Evolutionary conservation across 1,140 invertebrate genomes (phyloP), one percentile per base, ranked within the genome.

Genomic region (Paralvinella palmiformis): DNA sequence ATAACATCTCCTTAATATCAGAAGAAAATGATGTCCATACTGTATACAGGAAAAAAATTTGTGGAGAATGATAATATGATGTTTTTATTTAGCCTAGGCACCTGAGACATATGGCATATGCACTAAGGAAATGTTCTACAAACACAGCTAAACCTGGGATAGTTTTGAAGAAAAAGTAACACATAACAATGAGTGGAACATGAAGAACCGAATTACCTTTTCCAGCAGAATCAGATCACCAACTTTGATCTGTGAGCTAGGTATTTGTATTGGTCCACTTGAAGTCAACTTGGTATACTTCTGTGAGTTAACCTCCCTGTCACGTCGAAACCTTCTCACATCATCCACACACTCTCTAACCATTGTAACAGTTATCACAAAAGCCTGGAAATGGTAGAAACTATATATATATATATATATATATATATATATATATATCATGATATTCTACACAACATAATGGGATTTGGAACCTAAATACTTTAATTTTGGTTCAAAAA

Each of bases 311-410:
- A 98, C 91, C 84, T 97, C 94, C 78, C 90, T 90, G 78, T 99
- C 96, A 71, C 96, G 82, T 75, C 91, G 88, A 76, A 88, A 90
- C 72, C 97, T 83, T 72, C 95, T 84, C 72, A 95, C 88, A 82
- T 99, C 97, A 85, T 99, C 96, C 22, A 98, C 85, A 3, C 92
- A 94, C 84, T 99, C 97, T 59, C 96, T 87, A 74, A 91, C 91
- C 74, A 99, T 87, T 31, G 96, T 98, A 10, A 99, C 93, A 71
- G 89, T 87, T 53, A 99, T 82, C 27, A 99, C 96, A 85, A 99
- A 99, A 71, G 92, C 89, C 88, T 89, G 73, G 41, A 81, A 81
- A 58, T 63, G 59, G 62, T 69, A 64, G 66, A 48, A 10, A 57
- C 20, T 56, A n/a, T n/a, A n/a, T n/a, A n/a, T n/a, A n/a, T n/a